Evolutionary conservation across 2,888 invertebrate species (phyloP).

Genomic region (Schizotus pectinicornis): DNA sequence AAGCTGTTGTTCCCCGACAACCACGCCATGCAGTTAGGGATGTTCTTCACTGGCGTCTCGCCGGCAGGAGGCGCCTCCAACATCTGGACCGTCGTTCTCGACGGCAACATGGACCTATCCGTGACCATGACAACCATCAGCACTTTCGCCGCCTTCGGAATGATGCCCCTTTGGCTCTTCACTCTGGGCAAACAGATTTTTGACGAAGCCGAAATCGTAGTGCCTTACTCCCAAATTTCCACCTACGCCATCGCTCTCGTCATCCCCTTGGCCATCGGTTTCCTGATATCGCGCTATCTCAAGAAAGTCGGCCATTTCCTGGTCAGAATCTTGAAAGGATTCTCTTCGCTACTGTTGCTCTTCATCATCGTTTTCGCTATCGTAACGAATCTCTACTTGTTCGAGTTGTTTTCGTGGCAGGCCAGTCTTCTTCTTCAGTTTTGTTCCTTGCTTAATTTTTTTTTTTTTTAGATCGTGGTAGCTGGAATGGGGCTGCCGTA

Average conservation of each 20-base stretch:
- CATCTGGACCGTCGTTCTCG: constrained; percentile 91
- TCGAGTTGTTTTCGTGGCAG: constrained; percentile 86
- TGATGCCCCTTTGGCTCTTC: constrained; percentile 92
- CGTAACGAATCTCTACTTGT: constrained; percentile 87
- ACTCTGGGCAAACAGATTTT: constrained; percentile 82
- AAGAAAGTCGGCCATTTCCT: constrained; percentile 73
- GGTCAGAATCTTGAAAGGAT: constrained; percentile 83
- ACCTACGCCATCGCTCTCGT: constrained; percentile 77
- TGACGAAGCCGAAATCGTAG: constrained; percentile 70
- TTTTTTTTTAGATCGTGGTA: constrained; percentile 69
- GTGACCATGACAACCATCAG: constrained; percentile 90
- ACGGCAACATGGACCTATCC: constrained; percentile 91
- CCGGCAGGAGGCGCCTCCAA: constrained; percentile 97
- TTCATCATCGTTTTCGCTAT: constrained; percentile 88
- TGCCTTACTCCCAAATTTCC: constrained; percentile 81
- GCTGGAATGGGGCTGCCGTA: constrained; percentile 84
- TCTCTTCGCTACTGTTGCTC: constrained; percentile 78
- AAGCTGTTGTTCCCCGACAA: constrained; percentile 72
- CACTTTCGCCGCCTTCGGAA: constrained; percentile 85
- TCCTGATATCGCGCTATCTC: constrained; percentile 69
- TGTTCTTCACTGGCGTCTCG: constrained; percentile 89
- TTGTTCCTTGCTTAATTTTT: background rate
- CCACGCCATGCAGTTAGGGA: constrained; percentile 77
- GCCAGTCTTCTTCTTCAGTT: constrained; percentile 60
- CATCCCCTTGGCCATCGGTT: constrained; percentile 76